Percentiles rank a stretch among this genome's conserved stretches.
These are phyloP conservation scores for Lucinisca nassula DNA, from an alignment of 2,888 invertebrate genomes.

Conservation along the genomic window DNA sequence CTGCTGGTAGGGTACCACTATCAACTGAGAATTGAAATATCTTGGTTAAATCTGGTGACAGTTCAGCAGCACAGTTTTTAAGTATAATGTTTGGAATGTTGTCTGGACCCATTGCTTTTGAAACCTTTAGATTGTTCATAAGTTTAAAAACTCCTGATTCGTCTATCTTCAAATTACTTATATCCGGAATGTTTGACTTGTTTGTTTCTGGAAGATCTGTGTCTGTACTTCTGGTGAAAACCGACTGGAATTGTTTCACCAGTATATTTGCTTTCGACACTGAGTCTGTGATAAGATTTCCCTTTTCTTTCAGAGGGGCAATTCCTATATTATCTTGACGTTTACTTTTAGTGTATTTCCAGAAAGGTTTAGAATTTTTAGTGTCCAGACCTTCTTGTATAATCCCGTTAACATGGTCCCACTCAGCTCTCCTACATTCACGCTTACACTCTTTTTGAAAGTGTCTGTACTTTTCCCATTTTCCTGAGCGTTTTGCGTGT, in stretches of 20 bases:
- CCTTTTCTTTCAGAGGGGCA: background rate
- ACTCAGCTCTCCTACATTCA: background rate
- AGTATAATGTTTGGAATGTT: background rate
- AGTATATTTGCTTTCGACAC: background rate
- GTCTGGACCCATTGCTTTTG: background rate
- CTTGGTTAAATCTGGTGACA: background rate
- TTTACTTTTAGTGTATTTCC: no score
- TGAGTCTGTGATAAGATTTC: background rate
- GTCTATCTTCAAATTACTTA: background rate
- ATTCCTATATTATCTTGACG: background rate
- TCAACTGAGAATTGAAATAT: constrained; percentile 22
- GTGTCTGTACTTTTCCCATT: constrained; percentile 33
- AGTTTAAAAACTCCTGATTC: background rate
- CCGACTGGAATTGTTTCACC: background rate
- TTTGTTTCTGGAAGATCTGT: background rate
- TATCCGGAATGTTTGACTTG: background rate
- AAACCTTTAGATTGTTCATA: background rate
- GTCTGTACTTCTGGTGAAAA: background rate
- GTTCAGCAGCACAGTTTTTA: background rate
- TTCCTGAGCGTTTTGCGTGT: constrained; percentile 39
- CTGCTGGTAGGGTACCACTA: constrained; percentile 3
- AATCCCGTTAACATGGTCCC: no score
- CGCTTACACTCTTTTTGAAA: constrained; percentile 13
- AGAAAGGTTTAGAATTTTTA: no score
- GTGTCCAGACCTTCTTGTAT: no score